Conservation (phyloP, 2,113 vertebrate species). For the Zeus faber region DNA sequence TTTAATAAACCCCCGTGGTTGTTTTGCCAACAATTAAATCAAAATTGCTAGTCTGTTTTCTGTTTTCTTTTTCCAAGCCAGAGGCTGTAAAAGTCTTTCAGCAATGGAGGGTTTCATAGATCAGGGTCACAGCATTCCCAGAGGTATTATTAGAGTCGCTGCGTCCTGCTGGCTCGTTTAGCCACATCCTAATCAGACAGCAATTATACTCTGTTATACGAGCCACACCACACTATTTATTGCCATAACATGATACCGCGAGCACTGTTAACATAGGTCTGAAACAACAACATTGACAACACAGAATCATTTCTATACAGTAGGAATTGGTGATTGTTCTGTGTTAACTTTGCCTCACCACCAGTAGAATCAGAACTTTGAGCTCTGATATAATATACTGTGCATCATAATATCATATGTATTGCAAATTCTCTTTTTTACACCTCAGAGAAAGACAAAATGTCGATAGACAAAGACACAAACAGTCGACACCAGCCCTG, state of each 20-base stretch:
- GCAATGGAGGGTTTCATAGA: constrained; percentile 24
- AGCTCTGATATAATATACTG: too few species aligned
- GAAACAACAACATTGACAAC: constrained; percentile 6
- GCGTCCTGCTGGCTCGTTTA: constrained; percentile 31
- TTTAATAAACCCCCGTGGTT: too few species aligned
- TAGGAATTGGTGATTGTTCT: too few species aligned
- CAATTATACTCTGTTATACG: constrained; percentile 55
- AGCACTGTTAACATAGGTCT: not conserved
- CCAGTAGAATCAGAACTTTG: too few species aligned
- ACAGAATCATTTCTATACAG: too few species aligned
- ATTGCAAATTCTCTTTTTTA: too few species aligned
- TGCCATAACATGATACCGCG: constrained; percentile 31
- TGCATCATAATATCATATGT: too few species aligned
- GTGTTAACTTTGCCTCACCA: too few species aligned
- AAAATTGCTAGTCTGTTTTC: constrained; percentile 33
- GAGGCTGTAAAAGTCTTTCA: constrained; percentile 64
- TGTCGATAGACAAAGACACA: too few species aligned
- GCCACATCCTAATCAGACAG: constrained; percentile 58
- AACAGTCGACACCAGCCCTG: too few species aligned
- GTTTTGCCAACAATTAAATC: too few species aligned
- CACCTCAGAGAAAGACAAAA: too few species aligned
- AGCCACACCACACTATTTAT: constrained; percentile 52
- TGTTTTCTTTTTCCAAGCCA: constrained; percentile 21
- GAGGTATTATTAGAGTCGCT: constrained; percentile 55
- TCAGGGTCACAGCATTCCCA: constrained; percentile 36